These are phyloP conservation scores for Urocitellus parryii DNA, from an alignment of 2,113 vertebrate species.

Conservation along the genomic window DNA sequence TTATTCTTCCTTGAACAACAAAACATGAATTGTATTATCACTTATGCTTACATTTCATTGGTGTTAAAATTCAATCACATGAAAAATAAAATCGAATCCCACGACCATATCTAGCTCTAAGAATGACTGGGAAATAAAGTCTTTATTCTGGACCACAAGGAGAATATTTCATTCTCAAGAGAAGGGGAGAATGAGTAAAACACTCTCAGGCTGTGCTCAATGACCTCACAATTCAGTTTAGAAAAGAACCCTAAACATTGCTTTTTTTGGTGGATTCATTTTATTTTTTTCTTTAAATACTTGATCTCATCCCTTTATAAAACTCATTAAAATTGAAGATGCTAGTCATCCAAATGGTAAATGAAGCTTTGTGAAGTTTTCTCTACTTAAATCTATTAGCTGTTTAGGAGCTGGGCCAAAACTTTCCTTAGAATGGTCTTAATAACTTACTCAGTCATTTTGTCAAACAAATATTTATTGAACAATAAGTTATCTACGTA, in stretches of 20 bases:
- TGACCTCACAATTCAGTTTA: background rate
- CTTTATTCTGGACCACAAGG: background rate
- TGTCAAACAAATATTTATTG: background rate
- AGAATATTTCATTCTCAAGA: background rate
- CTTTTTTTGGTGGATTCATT: background rate
- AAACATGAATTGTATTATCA: background rate
- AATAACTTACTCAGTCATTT: background rate
- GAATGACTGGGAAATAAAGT: background rate
- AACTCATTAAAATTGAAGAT: background rate
- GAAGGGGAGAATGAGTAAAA: background rate
- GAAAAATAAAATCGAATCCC: background rate
- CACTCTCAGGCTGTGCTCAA: background rate
- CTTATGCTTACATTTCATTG: background rate
- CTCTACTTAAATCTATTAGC: background rate
- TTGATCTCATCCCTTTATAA: background rate
- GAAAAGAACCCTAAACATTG: background rate
- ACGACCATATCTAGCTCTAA: background rate
- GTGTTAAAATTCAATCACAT: background rate
- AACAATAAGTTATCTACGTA: background rate
- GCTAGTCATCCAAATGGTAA: background rate
- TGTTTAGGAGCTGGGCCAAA: background rate
- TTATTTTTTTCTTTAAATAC: background rate
- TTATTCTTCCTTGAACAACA: constrained; percentile 17
- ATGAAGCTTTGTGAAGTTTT: constrained; percentile 40
- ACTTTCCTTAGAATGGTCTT: background rate